Base-by-base conservation (phyloP, 1,140 invertebrate species). In the Tachypleus tridentatus region DNA sequence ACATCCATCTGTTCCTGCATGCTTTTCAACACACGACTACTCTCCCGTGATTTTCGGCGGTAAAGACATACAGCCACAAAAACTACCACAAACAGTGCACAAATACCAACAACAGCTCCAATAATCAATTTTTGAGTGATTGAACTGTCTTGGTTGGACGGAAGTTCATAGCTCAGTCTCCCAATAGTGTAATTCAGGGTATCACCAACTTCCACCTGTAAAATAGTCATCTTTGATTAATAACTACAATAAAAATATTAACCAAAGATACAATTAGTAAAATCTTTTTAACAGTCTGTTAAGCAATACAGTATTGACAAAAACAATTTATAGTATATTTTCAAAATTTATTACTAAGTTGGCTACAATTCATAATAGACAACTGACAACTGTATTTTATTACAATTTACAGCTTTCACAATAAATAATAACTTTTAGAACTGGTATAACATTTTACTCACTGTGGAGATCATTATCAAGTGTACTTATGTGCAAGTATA, bases 1-100 rank as follows among this genome's bases (percentile, higher is more conserved):
- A 97, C 94, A 80, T 99, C 97, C 95, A 99, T 99, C 78, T 99
- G 96, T 74, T 97, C 95, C 79, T 99, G 96, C 92, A 99, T 97
- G 76, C 94, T 96, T 74, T 97, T 98, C 67, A 98, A 82, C 52
- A 98, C 95, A 57, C 94, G 83, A 73, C 91, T 94, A 74, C 91
- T 97, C 79, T 98, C 93, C 7, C 91, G 96, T 8, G 92, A 95
- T 77, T 99, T 99, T 69, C 93, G 83, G 64, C 89, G 83, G 78
- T 98, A 99, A 51, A 93, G 90, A 72, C 98, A 88, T 61, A 98
- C 82, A 75, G 98, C 90, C 52, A 78, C 65, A 6, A 79, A 71
- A 11, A 86, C 85, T 64, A 96, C 84, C 73, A 97, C 88, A 47
- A 84, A 74, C 5, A 80, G 65, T 9, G 83, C 71, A 49, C 90